Evolutionary conservation across 1,140 invertebrate species (phyloP).

Genomic region (Xylocopa sonorina): DNA sequence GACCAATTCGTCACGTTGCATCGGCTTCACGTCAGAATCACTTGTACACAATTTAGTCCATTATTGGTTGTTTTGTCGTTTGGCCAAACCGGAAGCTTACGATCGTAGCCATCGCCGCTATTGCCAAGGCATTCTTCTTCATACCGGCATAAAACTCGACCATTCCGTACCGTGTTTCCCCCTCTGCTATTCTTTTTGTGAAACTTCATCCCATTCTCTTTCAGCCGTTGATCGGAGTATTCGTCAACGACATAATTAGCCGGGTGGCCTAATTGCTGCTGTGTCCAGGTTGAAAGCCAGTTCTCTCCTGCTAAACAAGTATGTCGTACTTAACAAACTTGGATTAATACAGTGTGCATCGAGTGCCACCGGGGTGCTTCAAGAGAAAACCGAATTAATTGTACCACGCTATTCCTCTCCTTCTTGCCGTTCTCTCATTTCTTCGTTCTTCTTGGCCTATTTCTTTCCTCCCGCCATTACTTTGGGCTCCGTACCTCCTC

Average conservation of each 20-base stretch:
- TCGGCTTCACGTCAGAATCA: slow-evolving; percentile 43
- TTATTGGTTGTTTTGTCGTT: slow-evolving; percentile 22
- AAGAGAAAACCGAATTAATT: slow-evolving; percentile 36
- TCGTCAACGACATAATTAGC: slow-evolving; percentile 61
- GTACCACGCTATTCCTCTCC: neutral
- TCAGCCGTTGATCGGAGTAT: slow-evolving; percentile 31
- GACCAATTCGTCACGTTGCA: slow-evolving; percentile 43
- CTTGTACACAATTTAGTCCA: slow-evolving; percentile 34
- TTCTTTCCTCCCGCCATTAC: too few relatives aligned
- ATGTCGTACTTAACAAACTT: slow-evolving; percentile 39
- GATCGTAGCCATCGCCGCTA: slow-evolving; percentile 25
- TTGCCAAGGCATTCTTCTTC: slow-evolving; percentile 2
- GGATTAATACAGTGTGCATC: slow-evolving; percentile 8
- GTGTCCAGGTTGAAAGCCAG: neutral
- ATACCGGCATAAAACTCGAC: slow-evolving; percentile 12
- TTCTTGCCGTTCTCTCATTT: neutral
- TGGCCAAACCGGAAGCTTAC: neutral
- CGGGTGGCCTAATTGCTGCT: slow-evolving; percentile 51
- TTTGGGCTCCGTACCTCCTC: neutral
- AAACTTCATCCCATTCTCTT: neutral
- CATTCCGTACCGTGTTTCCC: slow-evolving; percentile 1
- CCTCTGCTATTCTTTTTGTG: neutral
- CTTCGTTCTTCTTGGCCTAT: neutral
- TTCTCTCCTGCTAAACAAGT: slow-evolving; percentile 22
- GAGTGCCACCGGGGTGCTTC: neutral